Base-by-base conservation (phyloP, 2,888 invertebrate species). In the Drosophila nr. perissopoda region DNA sequence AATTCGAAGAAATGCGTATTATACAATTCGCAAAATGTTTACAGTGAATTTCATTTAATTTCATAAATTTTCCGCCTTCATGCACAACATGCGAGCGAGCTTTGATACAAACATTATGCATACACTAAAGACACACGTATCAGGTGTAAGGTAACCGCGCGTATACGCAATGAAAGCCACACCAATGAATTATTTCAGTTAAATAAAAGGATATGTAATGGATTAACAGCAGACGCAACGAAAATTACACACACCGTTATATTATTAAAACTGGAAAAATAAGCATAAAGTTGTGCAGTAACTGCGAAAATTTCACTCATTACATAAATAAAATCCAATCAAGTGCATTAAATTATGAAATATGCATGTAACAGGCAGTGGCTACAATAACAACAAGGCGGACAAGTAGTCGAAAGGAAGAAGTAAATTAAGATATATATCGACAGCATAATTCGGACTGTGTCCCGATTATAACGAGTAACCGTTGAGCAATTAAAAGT, bases 11-110 rank as follows among this genome's bases (percentile, higher is more conserved):
- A 72, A 38, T 38, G 21, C 42, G 57, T 51, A 57, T 52, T 64
- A 65, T 36, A 64, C 25, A 76, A 64, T 69, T 53, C 29, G 25
- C 11, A 49, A 48, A 62, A 42, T 49, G 49, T 74, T 29, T 52
- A 27, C 33, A 40, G 21, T 21, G 46, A 61, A 51, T 56, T 64
- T 57, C 21, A 61, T 63, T 64, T 60, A 16, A 61, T 63, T 79
- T 76, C 58, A 76, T 77, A 77, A 66, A 81, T 77, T 74, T 81
- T 77, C 62, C 77, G 57, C 56, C 49, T 68, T 56, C 56, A 10
- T 75, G 78, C 63, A 59, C 74, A 73, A 31, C 67, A 65, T 54
- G 52, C 54, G 65, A 27, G 4, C 11, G 46, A 77, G 49, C 61
- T 65, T 60, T 64, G 48, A 61, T 52, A 52, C 34, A 2, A 31